Base-by-base conservation (phyloP, 2,888 invertebrate species). In the Scelioninae gen. 1 region DNA sequence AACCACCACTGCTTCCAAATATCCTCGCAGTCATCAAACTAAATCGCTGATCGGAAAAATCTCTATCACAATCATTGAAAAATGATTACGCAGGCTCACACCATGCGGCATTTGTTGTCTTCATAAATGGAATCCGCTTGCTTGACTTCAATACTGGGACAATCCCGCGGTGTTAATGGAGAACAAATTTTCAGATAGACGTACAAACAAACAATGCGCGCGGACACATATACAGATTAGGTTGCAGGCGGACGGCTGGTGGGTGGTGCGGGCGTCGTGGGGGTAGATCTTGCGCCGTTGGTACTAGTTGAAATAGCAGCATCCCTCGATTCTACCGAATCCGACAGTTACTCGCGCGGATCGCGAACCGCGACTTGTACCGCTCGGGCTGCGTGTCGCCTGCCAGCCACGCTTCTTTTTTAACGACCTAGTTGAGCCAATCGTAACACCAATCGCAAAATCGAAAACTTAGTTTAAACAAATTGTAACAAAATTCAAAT, bases 211-310 rank as follows among this genome's bases (percentile, higher is more conserved):
- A 38, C 58, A 66, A 58, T 56, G 58, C 38, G 62, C 83, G 72
- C 68, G 38, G 62, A 80, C 72, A 69, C 56, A 72, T 62, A 77
- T 53, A 77, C 53, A 77, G 71, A 83, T 80, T 71, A 72, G 75
- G 56, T 58, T 83, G 66, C 56, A 32, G 43, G 49, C 31, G 13
- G 65, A 47, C 34, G 8, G 34, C n/a, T n/a, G 47, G 60, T 65
- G 76, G 81, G 45, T 38, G 74, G 80, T 10, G 23, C 13, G 47
- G 5, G 83, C 87, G 79, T 84, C 84, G 86, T 85, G 86, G 90
- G 89, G 87, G 87, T 87, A 88, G 91, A 91, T 91, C 90, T 91
- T 91, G 91, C 91, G 92, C 91, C 86, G 90, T 91, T 88, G 89
- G 87, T 85, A 85, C 88, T 85, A 89, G 89, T 89, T 88, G 89